Percentiles rank a stretch among this genome's conserved stretches.
Conservation (phyloP, 64 coral and sea anemone genomes). For the Dendronephthya gigantea region DNA sequence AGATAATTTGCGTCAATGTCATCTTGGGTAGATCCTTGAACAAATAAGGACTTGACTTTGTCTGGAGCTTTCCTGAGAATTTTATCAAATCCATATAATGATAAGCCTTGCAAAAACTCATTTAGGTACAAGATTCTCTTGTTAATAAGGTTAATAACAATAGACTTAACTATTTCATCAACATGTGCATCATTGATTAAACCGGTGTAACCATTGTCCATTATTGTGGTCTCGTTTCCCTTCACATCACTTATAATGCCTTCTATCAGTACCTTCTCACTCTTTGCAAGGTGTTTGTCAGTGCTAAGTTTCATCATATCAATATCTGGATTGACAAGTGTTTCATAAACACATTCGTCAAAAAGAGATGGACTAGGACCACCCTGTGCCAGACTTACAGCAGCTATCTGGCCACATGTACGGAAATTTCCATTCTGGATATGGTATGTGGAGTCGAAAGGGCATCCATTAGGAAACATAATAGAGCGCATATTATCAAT, state of each 20-base stretch:
- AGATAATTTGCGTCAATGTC: conserved; percentile 36
- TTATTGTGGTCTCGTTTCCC: background rate
- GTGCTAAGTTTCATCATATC: background rate
- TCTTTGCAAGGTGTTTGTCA: conserved; percentile 6
- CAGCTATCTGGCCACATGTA: conserved; percentile 20
- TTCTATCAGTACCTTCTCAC: conserved; percentile 13
- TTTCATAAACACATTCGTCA: conserved; percentile 35
- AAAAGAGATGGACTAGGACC: conserved; percentile 35
- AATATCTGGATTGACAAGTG: conserved; percentile 14
- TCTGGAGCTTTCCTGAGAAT: conserved; percentile 3
- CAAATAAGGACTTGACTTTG: conserved; percentile 26
- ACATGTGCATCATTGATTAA: conserved; percentile 24
- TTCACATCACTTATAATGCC: background rate
- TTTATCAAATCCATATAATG: conserved; percentile 22
- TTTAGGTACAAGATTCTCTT: conserved; percentile 31
- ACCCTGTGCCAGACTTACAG: conserved; percentile 27
- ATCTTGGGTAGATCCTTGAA: conserved; percentile 5
- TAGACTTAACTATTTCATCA: conserved; percentile 14
- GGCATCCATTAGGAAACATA: conserved; percentile 29
- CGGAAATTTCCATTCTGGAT: conserved; percentile 31
- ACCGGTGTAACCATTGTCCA: conserved; percentile 33
- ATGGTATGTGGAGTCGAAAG: conserved; percentile 11
- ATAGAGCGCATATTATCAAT: conserved; percentile 8
- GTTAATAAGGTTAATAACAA: conserved; percentile 29
- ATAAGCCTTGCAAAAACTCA: conserved; percentile 23